Percentiles rank a stretch among this genome's conserved stretches.
Conservation (phyloP, 2,797 vertebrate genomes). For the Strix occidentalis region DNA sequence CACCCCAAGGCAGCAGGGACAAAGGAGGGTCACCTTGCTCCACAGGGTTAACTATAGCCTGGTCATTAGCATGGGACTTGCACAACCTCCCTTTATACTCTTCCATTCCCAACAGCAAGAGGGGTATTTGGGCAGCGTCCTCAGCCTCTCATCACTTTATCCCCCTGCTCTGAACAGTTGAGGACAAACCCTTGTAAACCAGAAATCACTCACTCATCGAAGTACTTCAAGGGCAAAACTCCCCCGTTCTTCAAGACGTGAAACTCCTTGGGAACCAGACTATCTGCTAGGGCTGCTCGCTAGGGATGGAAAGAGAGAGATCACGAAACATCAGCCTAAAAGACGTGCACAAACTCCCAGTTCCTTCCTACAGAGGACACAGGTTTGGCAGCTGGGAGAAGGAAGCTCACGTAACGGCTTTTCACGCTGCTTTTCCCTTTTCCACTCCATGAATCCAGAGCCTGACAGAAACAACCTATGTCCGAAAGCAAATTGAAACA, state of each 20-base stretch:
- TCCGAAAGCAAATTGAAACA: neutral
- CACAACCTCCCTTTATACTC: neutral
- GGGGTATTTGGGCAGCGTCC: neutral
- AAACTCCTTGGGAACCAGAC: slow-evolving; percentile 88
- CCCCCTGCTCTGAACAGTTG: neutral
- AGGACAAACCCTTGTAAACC: neutral
- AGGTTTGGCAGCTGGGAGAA: neutral
- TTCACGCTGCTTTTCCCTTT: neutral
- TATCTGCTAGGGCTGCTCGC: slow-evolving; percentile 70
- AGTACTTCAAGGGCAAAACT: slow-evolving; percentile 81
- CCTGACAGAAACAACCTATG: neutral
- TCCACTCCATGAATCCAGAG: neutral
- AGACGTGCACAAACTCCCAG: neutral
- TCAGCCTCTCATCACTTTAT: neutral
- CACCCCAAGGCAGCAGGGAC: neutral
- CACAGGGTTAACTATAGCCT: neutral
- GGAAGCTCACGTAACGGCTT: neutral
- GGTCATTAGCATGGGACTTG: neutral
- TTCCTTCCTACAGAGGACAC: neutral
- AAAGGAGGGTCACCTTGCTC: neutral
- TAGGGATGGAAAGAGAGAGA: slow-evolving; percentile 44
- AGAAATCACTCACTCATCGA: slow-evolving; percentile 84
- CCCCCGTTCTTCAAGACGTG: slow-evolving; percentile 87
- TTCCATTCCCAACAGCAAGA: neutral
- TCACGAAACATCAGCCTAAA: neutral